Evolutionary conservation across 1,140 invertebrate species (phyloP).

Genomic region (Chironomus striatipennis): DNA sequence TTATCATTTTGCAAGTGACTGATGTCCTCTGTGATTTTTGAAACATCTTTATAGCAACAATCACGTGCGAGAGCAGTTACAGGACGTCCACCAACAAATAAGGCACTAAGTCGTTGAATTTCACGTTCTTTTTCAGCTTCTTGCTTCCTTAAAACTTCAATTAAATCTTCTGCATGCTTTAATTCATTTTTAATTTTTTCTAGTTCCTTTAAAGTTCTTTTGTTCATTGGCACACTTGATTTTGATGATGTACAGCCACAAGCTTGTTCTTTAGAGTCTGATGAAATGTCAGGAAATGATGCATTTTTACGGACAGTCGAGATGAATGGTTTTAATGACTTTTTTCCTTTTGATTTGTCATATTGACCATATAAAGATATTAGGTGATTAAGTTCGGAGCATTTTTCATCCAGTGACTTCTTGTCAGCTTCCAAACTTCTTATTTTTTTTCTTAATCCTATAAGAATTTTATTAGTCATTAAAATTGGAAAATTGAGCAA

Average conservation of each 20-base stretch:
- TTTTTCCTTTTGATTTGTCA: slow-evolving; percentile 23
- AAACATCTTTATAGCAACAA: slow-evolving; percentile 46
- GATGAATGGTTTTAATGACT: slow-evolving; percentile 35
- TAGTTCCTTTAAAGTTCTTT: slow-evolving; percentile 26
- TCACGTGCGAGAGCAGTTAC: slow-evolving; percentile 45
- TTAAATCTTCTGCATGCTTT: slow-evolving; percentile 29
- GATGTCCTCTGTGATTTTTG: slow-evolving; percentile 41
- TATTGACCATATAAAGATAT: slow-evolving; percentile 27
- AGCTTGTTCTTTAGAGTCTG: neutral
- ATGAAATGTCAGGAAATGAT: slow-evolving; percentile 29
- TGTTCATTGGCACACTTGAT: neutral
- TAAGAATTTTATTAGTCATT: neutral
- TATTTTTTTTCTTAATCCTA: slow-evolving; percentile 32
- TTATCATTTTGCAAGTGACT: slow-evolving; percentile 46
- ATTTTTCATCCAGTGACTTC: slow-evolving; percentile 35
- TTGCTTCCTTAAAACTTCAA: slow-evolving; percentile 32
- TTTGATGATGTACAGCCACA: slow-evolving; percentile 27
- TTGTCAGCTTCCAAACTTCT: slow-evolving; percentile 35
- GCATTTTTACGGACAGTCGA: slow-evolving; percentile 34
- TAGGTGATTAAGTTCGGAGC: slow-evolving; percentile 32
- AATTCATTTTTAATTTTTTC: slow-evolving; percentile 34
- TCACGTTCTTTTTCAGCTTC: slow-evolving; percentile 44
- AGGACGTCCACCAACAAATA: slow-evolving; percentile 48
- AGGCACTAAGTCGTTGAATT: slow-evolving; percentile 46
- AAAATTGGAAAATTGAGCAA: neutral